phyloP scores from a whole-genome alignment of 2,797 vertebrate species.

The Gobio occitaniae region DNA sequence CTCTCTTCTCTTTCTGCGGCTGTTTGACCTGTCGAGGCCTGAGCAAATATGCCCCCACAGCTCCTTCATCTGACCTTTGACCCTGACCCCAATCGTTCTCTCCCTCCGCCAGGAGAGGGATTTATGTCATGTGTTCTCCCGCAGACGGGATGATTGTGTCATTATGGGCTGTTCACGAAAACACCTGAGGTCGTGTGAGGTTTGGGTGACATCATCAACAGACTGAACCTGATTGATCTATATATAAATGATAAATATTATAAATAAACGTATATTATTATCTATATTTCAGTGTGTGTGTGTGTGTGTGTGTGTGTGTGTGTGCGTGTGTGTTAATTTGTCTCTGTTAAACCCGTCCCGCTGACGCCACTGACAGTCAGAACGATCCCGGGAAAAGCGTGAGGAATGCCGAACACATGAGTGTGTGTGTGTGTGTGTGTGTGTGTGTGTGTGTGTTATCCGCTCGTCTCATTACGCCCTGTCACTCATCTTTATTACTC shows the following conservation, averaged over 20 bases:
- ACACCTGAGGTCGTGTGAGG: background rate
- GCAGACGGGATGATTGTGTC: slow-evolving; percentile 11
- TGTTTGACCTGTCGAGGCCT: slow-evolving; percentile 32
- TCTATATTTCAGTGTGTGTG: too few species aligned
- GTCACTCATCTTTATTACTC: slow-evolving; percentile 37
- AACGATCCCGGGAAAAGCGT: background rate
- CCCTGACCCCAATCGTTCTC: slow-evolving; percentile 32
- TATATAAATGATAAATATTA: too few species aligned
- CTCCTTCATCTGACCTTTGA: slow-evolving; percentile 50
- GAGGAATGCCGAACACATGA: background rate
- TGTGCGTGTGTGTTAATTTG: too few species aligned
- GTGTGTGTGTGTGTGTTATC: slow-evolving; percentile 10
- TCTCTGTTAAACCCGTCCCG: too few species aligned
- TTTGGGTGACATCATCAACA: background rate
- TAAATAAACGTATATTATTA: too few species aligned
- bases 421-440: slow-evolving; percentile 6
- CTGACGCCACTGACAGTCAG: background rate
- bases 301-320: too few species aligned
- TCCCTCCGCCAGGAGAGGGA: background rate
- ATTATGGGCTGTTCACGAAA: background rate
- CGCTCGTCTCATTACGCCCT: background rate
- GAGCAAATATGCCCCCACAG: slow-evolving; percentile 53
- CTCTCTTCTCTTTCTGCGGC: background rate
- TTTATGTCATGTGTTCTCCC: background rate
- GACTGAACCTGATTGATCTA: background rate